These are phyloP conservation scores for Hemibagrus wyckioides DNA, from an alignment of 2,113 vertebrate genomes.

Conservation along the genomic window DNA sequence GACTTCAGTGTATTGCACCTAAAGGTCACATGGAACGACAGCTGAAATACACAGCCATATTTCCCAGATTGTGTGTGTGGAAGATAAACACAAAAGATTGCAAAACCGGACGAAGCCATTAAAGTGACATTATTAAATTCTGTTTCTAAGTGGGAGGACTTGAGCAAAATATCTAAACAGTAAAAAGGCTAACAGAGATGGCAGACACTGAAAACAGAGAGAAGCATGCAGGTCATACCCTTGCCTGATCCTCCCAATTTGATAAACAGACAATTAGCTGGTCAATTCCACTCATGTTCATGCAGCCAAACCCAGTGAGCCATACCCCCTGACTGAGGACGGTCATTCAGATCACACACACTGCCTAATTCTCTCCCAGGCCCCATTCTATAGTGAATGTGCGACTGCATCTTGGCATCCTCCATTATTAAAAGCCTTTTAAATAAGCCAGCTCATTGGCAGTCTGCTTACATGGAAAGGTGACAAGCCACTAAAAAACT, in stretches of 20 bases:
- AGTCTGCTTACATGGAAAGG: constrained; percentile 42
- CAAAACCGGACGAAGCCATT: background rate
- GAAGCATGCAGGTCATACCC: constrained; percentile 41
- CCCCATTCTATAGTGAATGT: constrained; percentile 40
- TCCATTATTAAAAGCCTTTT: constrained; percentile 54
- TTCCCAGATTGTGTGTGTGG: background rate
- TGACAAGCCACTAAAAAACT: constrained; percentile 36
- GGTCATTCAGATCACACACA: constrained; percentile 38
- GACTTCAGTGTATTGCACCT: constrained; percentile 37
- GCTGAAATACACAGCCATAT: constrained; percentile 30
- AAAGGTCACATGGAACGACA: constrained; percentile 14
- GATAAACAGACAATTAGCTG: constrained; percentile 60
- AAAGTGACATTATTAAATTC: background rate
- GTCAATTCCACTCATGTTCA: constrained; percentile 49
- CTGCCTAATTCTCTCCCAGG: constrained; percentile 21
- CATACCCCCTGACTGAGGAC: constrained; percentile 43
- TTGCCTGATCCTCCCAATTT: constrained; percentile 47
- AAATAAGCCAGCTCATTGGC: constrained; percentile 47
- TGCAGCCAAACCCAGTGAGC: constrained; percentile 42
- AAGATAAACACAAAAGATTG: background rate
- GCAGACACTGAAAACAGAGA: constrained; percentile 24
- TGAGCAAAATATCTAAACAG: background rate
- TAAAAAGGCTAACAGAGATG: background rate
- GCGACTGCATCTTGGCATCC: constrained; percentile 42
- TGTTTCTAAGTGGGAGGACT: background rate